Percentiles rank a stretch among this genome's conserved stretches.
Conservation (phyloP, 2,888 invertebrate genomes). For the Leptodirus hochenwartii region DNA sequence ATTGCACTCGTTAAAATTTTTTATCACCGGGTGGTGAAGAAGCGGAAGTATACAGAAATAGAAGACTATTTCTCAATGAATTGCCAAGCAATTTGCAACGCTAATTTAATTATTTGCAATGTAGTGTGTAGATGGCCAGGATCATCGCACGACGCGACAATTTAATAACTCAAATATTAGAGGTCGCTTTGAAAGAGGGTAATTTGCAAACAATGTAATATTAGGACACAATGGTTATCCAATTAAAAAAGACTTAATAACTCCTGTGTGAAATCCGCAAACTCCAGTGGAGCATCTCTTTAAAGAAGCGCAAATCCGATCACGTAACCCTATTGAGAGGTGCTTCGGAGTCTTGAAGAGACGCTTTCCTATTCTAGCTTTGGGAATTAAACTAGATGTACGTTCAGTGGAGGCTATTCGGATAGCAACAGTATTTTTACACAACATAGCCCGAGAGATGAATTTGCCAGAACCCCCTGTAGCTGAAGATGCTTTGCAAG, state of each 20-base stretch:
- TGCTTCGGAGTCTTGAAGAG: too few species aligned
- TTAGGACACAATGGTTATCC: constrained; percentile 16
- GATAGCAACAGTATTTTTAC: too few species aligned
- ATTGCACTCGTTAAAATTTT: constrained; percentile 11
- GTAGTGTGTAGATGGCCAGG: constrained; percentile 16
- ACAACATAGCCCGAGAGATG: too few species aligned
- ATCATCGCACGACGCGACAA: constrained; percentile 16
- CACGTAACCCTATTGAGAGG: constrained; percentile 14
- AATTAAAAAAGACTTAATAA: constrained; percentile 11
- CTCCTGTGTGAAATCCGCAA: constrained; percentile 8
- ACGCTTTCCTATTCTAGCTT: too few species aligned
- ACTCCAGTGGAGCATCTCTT: constrained; percentile 10
- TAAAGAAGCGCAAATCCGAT: constrained; percentile 10
- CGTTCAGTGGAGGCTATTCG: too few species aligned
- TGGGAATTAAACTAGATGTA: too few species aligned
- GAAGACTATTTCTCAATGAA: constrained; percentile 15
- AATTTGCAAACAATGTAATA: constrained; percentile 11
- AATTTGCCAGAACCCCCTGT: too few species aligned
- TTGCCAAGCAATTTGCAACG: constrained; percentile 14
- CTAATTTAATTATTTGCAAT: constrained; percentile 8
- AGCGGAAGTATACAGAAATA: constrained; percentile 14
- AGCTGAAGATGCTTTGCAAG: too few species aligned
- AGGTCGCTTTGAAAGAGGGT: constrained; percentile 12
- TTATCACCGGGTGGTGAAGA: constrained; percentile 11
- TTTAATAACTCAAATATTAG: constrained; percentile 16